Percentiles rank a stretch among this genome's conserved stretches.
Conservation (phyloP, 1,140 invertebrate species). For the Eupeodes corollae region DNA sequence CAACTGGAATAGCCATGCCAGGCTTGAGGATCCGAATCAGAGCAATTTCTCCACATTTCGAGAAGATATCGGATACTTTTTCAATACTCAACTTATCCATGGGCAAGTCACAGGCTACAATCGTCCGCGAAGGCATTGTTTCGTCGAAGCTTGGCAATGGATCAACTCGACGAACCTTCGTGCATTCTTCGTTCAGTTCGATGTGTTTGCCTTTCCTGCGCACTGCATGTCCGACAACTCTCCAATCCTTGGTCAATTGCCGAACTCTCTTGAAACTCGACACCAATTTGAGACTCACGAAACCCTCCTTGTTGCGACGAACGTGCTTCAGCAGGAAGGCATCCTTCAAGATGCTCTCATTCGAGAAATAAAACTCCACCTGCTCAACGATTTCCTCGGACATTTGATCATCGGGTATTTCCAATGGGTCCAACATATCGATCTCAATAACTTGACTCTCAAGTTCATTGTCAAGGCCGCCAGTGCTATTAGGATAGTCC, state of each 20-base stretch:
- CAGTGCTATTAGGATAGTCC: slow-evolving; percentile 4
- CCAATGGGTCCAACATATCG: slow-evolving; percentile 17
- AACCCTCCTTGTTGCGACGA: slow-evolving; percentile 86
- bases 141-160: slow-evolving; percentile 82
- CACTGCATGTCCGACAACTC: slow-evolving; percentile 75
- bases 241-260: slow-evolving; percentile 85
- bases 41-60: slow-evolving; percentile 76
- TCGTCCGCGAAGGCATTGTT: slow-evolving; percentile 77
- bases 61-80: slow-evolving; percentile 77
- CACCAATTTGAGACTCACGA: slow-evolving; percentile 85
- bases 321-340: slow-evolving; percentile 92
- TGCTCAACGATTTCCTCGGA: slow-evolving; percentile 67
- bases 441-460: slow-evolving; percentile 18
- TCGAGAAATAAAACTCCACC: slow-evolving; percentile 90
- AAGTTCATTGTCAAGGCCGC: not conserved
- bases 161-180: slow-evolving; percentile 75
- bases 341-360: slow-evolving; percentile 88
- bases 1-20: slow-evolving; percentile 74
- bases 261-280: slow-evolving; percentile 89
- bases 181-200: slow-evolving; percentile 81
- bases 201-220: slow-evolving; percentile 63
- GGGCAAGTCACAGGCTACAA: slow-evolving; percentile 76
- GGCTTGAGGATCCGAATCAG: slow-evolving; percentile 74
- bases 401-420: slow-evolving; percentile 55
- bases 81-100: slow-evolving; percentile 75